Conservation (phyloP, 2,113 vertebrate genomes). For the Syrmaticus mikado region DNA sequence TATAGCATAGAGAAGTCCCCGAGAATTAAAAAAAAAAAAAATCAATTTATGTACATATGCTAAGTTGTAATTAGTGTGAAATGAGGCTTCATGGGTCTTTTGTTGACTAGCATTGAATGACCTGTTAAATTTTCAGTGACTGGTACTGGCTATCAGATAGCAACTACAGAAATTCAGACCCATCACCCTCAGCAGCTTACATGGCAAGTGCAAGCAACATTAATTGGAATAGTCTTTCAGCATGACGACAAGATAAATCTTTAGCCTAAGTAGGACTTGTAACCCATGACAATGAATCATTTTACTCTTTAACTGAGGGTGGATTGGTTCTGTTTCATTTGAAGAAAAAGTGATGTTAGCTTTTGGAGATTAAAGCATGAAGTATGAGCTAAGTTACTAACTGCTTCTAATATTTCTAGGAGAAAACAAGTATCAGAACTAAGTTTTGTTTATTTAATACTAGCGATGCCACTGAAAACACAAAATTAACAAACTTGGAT, state of each 20-base stretch:
- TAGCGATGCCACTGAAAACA: background rate
- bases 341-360: background rate
- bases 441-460: background rate
- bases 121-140: constrained; percentile 14
- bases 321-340: background rate
- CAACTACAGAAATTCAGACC: background rate
- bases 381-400: background rate
- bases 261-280: background rate
- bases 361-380: background rate
- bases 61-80: constrained; percentile 46
- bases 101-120: constrained; percentile 37
- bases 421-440: background rate
- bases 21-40: background rate
- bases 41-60: constrained; percentile 9
- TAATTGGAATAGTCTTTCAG: constrained; percentile 30
- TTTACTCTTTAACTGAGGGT: background rate
- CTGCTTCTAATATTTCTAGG: background rate
- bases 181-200: background rate
- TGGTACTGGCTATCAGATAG: background rate
- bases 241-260: constrained; percentile 7
- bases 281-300: constrained; percentile 1
- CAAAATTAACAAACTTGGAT: background rate
- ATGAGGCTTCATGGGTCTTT: constrained; percentile 46
- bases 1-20: background rate
- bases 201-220: background rate